Conservation (phyloP, 2,888 invertebrate genomes). For the Heliconius hortense region DNA sequence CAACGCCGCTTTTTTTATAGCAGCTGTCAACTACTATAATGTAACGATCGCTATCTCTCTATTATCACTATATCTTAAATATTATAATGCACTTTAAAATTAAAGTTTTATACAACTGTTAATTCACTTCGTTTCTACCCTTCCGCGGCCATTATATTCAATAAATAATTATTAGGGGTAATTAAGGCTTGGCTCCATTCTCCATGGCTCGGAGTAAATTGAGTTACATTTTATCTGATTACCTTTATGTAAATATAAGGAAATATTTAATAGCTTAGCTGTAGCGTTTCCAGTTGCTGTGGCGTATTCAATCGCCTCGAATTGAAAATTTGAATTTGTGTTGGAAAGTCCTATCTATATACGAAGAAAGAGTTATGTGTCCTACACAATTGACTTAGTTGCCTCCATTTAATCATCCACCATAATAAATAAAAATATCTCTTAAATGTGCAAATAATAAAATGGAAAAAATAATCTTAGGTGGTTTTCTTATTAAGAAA, state of each 20-base stretch:
- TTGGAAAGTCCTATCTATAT: background rate
- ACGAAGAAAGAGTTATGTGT: too few relatives aligned
- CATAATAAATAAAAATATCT: too few relatives aligned
- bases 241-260: slow-evolving; percentile 8
- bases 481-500: too few relatives aligned
- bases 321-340: background rate
- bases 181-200: slow-evolving; percentile 5
- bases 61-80: background rate
- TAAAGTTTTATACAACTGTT: background rate
- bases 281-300: background rate
- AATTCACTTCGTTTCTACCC: background rate
- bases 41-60: background rate
- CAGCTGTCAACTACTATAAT: background rate
- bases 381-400: too few relatives aligned
- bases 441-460: too few relatives aligned
- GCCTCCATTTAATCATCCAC: too few relatives aligned
- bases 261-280: slow-evolving; percentile 1
- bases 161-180: slow-evolving; percentile 17
- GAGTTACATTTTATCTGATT: slow-evolving; percentile 12
- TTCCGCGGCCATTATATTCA: slow-evolving; percentile 5
- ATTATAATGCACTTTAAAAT: background rate
- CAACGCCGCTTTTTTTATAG: background rate
- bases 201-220: slow-evolving; percentile 15
- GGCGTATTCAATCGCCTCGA: background rate
- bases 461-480: too few relatives aligned